Evolutionary conservation across 2,797 vertebrate genomes (phyloP), one percentile per base, ranked within the genome.

Genomic region (Choloepus didactylus): DNA sequence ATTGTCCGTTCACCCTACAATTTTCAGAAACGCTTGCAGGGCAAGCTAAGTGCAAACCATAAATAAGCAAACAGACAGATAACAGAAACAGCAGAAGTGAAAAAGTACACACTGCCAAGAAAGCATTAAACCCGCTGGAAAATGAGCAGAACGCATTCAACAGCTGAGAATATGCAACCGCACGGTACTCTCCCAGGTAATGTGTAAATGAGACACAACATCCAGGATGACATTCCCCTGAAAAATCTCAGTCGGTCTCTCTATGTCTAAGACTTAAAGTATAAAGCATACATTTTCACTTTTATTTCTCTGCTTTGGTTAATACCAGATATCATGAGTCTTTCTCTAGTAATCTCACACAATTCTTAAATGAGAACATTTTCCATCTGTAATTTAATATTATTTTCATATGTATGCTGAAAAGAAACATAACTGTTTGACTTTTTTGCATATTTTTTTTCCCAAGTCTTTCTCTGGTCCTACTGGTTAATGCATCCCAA

Each of bases 131-230:
- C 77, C 96, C 88, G 59, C 89, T 94, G 95, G 95, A 98, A 97
- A 96, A 96, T 92, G 93, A 98, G 91, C 75, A 9, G 97, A 98
- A 94, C 95, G 81, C n/a, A 97, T 96, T 98, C 97, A 98, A 96
- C 95, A 98, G 92, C 86, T 93, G 16, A 97, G 97, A 96, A 98
- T 98, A 98, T 98, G 98, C 95, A 0, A 86, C 93, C 27, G 81
- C 97, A 97, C 31, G 72, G 94, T 44, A 80, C 91, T 97, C 95
- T 98, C 98, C 73, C 97, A 97, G 97, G 97, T 94, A 97, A 95
- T n/a, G 93, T 79, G 97, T 93, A 98, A 98, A 98, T 95, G 95
- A 98, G 96, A 93, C 79, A 16, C 81, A 67, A 54, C 96, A 83
- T 91, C 97, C 80, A 84, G 96, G 96, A 96, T 93, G 83, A 81